A percentile compares a stretch with the other conserved stretches of the same genome.
These are phyloP conservation scores for Nycticryphes semicollaris DNA, from an alignment of 2,113 vertebrate species.

Conservation along the genomic window DNA sequence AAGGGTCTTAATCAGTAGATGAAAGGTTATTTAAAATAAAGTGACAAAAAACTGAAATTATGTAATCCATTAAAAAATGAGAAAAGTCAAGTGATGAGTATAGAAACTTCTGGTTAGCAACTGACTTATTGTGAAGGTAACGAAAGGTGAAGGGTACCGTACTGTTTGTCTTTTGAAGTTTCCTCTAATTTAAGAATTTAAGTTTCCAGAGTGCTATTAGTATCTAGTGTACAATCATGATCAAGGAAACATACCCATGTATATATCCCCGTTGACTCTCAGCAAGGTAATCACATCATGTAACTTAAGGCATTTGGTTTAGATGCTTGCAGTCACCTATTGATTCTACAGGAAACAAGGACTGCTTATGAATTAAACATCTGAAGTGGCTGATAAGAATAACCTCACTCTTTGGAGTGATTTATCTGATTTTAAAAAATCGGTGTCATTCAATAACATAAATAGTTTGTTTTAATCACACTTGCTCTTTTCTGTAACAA, in stretches of 20 bases:
- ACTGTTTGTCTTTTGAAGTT: neutral
- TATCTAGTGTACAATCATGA: neutral
- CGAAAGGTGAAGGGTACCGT: fast-evolving
- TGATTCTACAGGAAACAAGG: neutral
- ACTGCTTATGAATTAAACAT: neutral
- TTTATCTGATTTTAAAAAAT: neutral
- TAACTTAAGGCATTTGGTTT: neutral
- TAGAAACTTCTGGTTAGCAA: neutral
- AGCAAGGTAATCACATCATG: neutral
- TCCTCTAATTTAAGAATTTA: neutral
- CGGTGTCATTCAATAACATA: neutral
- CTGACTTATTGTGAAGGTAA: neutral
- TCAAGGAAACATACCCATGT: neutral
- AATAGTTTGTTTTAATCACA: neutral
- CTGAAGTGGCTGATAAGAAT: neutral
- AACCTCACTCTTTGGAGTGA: neutral
- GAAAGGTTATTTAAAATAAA: neutral
- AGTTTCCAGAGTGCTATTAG: neutral
- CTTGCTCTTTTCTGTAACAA: neutral
- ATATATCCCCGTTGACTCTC: neutral
- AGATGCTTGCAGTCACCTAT: neutral
- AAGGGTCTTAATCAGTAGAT: neutral
- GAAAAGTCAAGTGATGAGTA: neutral
- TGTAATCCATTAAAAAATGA: neutral
- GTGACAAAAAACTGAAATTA: neutral